Evolutionary conservation across 2,113 vertebrate genomes (phyloP), one percentile per base, ranked within the genome.

Genomic region (Pluvianellus socialis): DNA sequence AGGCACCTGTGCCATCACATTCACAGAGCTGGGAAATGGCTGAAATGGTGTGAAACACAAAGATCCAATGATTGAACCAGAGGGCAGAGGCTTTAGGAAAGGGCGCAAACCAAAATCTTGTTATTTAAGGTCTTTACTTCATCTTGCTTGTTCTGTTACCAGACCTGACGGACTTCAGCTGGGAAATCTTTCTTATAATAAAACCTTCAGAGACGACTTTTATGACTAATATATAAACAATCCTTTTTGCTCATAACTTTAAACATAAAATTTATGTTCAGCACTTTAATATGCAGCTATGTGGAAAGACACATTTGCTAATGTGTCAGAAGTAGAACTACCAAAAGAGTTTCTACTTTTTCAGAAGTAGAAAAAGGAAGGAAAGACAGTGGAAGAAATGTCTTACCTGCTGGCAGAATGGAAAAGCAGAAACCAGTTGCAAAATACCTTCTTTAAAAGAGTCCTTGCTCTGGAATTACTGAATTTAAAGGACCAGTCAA

Each of bases 1-100:
- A 82, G 44, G 14, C 35, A 22, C 0, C 0, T 12, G 12, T 30
- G 33, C 44, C 30, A 11, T 18, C 42, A 65, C 23, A 42, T 42
- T 85, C 9, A 8, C 17, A 30, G 73, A 75, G 17, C 23, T 63
- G 56, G n/a, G 67, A 76, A 72, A 82, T 5, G n/a, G 38, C 20
- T 77, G 66, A 49, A 87, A 50, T 4, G 1, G 7, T 33, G 21
- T 33, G 61, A 77, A 76, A 63, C 12, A 50, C 21, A 71, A 62
- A 63, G 47, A 12, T 66, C 21, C 47, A 50, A 2, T 23, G 73
- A 4, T 2, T 20, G 65, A 84, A 66, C 13, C 27, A 45, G 38
- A 53, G 15, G 5, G 11, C 16, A 17, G 15, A 53, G 14, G 26
- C 56, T 79, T 56, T 87, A 50, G 40, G 35, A 80, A 83, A 89